Percentiles rank a stretch among this genome's conserved stretches.
Evolutionary conservation across 1,140 invertebrate genomes (phyloP).

Genomic region (Grapholita molesta): DNA sequence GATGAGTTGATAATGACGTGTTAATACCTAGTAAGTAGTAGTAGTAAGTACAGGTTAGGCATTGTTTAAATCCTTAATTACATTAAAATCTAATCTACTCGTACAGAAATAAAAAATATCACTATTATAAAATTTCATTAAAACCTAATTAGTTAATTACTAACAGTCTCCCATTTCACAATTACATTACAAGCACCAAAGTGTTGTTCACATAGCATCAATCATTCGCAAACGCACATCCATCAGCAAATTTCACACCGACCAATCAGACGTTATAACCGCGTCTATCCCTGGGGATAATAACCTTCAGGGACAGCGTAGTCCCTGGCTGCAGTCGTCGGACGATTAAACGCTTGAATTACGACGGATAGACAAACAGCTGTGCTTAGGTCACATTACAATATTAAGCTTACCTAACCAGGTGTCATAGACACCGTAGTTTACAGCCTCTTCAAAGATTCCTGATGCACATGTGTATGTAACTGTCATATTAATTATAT

Average conservation of each 20-base stretch:
- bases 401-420: too few species aligned
- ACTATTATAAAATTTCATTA: not conserved
- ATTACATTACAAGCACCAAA: not conserved
- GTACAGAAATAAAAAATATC: too few species aligned
- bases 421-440: too few species aligned
- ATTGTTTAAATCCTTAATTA: too few species aligned
- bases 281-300: not conserved
- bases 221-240: not conserved
- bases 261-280: slow-evolving; percentile 6
- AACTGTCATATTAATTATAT: too few species aligned
- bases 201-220: not conserved
- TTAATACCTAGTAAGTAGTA: too few species aligned
- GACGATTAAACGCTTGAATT: slow-evolving; percentile 51
- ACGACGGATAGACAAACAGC: slow-evolving; percentile 46
- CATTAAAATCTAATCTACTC: too few species aligned
- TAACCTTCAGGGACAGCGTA: not conserved
- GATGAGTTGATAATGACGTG: too few species aligned
- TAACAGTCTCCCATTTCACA: not conserved
- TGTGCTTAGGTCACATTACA: slow-evolving; percentile 56
- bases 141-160: not conserved
- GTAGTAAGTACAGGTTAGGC: too few species aligned
- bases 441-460: too few species aligned
- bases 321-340: slow-evolving; percentile 22
- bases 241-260: slow-evolving; percentile 8
- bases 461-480: too few species aligned